phyloP scores from a whole-genome alignment of 1,140 invertebrate genomes.

The Belonocnema kinseyi region DNA sequence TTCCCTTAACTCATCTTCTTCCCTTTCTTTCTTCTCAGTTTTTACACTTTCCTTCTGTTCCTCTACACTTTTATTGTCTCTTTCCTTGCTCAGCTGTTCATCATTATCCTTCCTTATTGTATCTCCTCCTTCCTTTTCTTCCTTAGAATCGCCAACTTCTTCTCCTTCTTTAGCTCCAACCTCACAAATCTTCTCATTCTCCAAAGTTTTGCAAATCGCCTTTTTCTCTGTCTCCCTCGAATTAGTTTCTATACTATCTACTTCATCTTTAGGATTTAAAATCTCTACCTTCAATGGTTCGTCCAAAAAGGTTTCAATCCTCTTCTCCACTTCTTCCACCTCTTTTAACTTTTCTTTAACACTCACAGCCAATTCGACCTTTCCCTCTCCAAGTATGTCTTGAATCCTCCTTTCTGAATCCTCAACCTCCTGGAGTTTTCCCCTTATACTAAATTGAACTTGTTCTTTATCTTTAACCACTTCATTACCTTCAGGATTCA shows the following conservation, averaged over 20 bases:
- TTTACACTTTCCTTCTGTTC: neutral
- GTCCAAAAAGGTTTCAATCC: conserved; percentile 49
- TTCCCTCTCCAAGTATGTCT: conserved; percentile 42
- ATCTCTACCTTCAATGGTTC: neutral
- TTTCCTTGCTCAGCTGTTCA: conserved; percentile 20
- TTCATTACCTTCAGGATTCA: conserved; percentile 34
- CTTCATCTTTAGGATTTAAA: too few relatives aligned
- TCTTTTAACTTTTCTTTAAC: conserved; percentile 52
- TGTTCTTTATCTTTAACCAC: neutral
- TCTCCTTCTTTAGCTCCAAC: neutral
- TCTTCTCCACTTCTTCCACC: conserved; percentile 50
- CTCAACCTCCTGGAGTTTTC: conserved; percentile 37
- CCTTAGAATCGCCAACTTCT: neutral
- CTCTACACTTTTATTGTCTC: neutral
- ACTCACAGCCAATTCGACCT: conserved; percentile 7
- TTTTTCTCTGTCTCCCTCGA: too few relatives aligned
- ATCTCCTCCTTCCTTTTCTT: neutral
- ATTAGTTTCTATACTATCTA: too few relatives aligned
- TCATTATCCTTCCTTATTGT: neutral
- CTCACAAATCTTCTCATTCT: neutral
- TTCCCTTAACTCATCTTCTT: neutral
- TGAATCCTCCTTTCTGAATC: conserved; percentile 46
- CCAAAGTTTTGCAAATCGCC: neutral
- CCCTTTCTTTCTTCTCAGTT: conserved; percentile 9
- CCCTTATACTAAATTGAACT: neutral